A percentile compares a stretch with the other conserved stretches of the same genome.
These are phyloP conservation scores for Hycleus cichorii DNA, from an alignment of 1,140 invertebrate species.

Conservation along the genomic window DNA sequence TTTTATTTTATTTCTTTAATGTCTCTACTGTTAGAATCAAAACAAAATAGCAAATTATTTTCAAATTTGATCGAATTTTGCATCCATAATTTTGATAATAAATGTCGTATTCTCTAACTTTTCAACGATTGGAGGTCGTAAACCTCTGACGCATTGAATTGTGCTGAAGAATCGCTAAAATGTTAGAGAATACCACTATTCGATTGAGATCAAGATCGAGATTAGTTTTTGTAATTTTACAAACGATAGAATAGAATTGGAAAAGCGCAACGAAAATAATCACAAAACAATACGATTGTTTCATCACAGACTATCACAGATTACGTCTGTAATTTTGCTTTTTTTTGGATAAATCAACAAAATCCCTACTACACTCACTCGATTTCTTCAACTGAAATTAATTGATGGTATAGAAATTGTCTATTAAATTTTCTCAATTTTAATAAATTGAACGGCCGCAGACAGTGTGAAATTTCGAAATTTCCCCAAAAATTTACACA, in stretches of 20 bases:
- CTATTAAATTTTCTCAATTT: background rate
- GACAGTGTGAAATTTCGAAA: too few species aligned
- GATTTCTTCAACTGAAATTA: constrained; percentile 8
- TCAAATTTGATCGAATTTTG: too few species aligned
- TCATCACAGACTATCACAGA: constrained; percentile 41
- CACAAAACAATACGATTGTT: constrained; percentile 22
- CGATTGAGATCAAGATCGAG: constrained; percentile 7
- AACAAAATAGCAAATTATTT: too few species aligned
- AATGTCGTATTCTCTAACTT: too few species aligned
- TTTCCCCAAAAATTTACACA: too few species aligned
- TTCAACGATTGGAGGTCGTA: too few species aligned
- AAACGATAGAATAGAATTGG: background rate
- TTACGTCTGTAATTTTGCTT: constrained; percentile 38
- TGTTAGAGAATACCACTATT: too few species aligned
- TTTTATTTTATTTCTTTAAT: too few species aligned
- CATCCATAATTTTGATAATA: too few species aligned
- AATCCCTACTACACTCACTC: constrained; percentile 15
- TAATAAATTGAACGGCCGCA: background rate
- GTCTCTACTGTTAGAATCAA: too few species aligned
- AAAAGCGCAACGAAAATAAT: background rate
- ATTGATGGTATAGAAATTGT: constrained; percentile 21
- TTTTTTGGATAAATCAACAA: constrained; percentile 5
- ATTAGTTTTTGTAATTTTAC: background rate
- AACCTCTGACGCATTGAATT: too few species aligned
- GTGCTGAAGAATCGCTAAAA: too few species aligned